phyloP scores from a whole-genome alignment of 1,140 invertebrate species.

The Calosoma granatense region DNA sequence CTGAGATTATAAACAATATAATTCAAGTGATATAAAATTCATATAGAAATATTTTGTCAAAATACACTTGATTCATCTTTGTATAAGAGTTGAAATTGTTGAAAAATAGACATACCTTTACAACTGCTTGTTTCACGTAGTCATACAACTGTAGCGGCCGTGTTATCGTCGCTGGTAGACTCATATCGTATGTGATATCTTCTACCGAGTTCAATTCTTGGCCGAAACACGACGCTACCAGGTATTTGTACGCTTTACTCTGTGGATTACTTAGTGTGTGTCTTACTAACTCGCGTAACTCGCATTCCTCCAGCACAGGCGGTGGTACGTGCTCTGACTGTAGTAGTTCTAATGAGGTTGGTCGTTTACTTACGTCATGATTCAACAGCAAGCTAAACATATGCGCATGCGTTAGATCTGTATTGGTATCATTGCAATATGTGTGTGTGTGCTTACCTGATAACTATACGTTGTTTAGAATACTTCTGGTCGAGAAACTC shows the following conservation, averaged over 20 bases:
- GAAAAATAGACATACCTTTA: slow-evolving; percentile 27
- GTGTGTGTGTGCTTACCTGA: slow-evolving; percentile 27
- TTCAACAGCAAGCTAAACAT: slow-evolving; percentile 63
- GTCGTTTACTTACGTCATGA: slow-evolving; percentile 72
- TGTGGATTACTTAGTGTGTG: slow-evolving; percentile 69
- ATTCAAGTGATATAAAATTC: too few relatives aligned
- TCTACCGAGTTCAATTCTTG: slow-evolving; percentile 54
- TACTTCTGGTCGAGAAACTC: slow-evolving; percentile 33
- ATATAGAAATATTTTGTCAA: too few relatives aligned
- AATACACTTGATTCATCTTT: too few relatives aligned
- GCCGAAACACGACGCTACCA: slow-evolving; percentile 58
- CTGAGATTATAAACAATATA: too few relatives aligned
- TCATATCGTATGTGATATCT: slow-evolving; percentile 67
- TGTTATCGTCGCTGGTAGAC: slow-evolving; percentile 28
- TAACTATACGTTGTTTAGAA: slow-evolving; percentile 36
- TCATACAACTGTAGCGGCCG: slow-evolving; percentile 25
- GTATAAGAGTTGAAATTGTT: too few relatives aligned
- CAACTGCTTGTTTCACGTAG: slow-evolving; percentile 24
- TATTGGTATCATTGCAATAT: neutral
- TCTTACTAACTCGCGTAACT: slow-evolving; percentile 64
- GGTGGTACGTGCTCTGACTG: slow-evolving; percentile 71
- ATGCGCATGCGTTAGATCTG: neutral
- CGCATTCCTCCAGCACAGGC: slow-evolving; percentile 64
- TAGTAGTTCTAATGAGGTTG: slow-evolving; percentile 73
- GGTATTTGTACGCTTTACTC: slow-evolving; percentile 69